Conservation (phyloP, 2,888 invertebrate genomes). For the Rhagonycha lutea region DNA sequence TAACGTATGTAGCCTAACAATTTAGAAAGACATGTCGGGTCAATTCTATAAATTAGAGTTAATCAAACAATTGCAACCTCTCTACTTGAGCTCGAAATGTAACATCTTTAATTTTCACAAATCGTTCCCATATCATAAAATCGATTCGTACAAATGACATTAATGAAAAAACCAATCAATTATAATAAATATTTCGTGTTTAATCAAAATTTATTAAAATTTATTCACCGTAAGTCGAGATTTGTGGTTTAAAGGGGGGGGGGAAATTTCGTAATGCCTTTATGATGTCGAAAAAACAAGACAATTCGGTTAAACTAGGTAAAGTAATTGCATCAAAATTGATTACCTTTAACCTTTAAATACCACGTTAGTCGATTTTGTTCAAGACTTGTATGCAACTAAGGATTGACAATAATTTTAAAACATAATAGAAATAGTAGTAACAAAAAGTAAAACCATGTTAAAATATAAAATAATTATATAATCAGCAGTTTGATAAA, state of each 20-base stretch:
- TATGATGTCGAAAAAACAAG: not conserved
- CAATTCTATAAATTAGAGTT: constrained; percentile 37
- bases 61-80: constrained; percentile 34
- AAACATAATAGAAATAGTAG: not conserved
- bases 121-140: constrained; percentile 8
- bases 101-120: constrained; percentile 20
- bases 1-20: constrained; percentile 13
- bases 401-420: not conserved
- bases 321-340: not conserved
- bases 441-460: not conserved
- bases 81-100: constrained; percentile 13
- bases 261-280: not conserved
- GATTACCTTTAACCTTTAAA: not conserved
- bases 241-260: not conserved
- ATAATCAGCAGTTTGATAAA: not conserved
- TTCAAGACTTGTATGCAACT: not conserved
- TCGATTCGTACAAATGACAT: not conserved
- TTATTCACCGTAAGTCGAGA: not conserved
- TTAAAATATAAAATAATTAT: not conserved
- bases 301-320: not conserved
- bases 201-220: not conserved
- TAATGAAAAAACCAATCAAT: not conserved
- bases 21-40: constrained; percentile 31
- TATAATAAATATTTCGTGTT: not conserved
- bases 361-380: not conserved